Conservation (phyloP, 2,888 invertebrate genomes). For the Andrena fulva region DNA sequence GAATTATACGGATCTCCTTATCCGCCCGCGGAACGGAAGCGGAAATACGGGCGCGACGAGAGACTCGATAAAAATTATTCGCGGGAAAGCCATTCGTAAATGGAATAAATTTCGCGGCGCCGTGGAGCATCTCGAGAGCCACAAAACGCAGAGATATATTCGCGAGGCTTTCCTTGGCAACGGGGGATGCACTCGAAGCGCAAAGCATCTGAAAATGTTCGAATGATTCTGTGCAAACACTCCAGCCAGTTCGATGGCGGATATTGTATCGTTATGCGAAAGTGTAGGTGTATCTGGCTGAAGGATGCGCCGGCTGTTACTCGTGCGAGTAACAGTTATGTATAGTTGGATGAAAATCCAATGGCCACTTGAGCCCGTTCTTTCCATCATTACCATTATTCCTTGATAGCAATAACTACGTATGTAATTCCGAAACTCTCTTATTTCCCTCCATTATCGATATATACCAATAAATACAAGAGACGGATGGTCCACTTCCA, state of each 20-base stretch:
- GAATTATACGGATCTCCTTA: constrained; percentile 34
- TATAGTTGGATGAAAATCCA: constrained; percentile 1
- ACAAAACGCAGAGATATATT: constrained; percentile 40
- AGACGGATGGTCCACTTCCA: too few relatives aligned
- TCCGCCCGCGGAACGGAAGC: neutral
- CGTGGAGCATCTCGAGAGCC: neutral
- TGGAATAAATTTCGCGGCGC: constrained; percentile 48
- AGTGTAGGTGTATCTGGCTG: neutral
- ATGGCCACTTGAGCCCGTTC: neutral
- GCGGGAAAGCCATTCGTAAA: constrained; percentile 36
- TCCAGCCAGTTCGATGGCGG: constrained; percentile 16
- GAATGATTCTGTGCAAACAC: constrained; percentile 45
- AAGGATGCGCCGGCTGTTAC: neutral
- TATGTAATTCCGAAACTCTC: neutral
- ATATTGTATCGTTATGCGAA: constrained; percentile 18
- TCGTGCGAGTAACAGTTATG: neutral
- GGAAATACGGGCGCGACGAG: constrained; percentile 22
- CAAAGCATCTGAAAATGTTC: constrained; percentile 25
- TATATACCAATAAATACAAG: too few relatives aligned
- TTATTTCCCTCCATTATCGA: too few relatives aligned
- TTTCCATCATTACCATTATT: neutral
- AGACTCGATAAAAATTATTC: constrained; percentile 44
- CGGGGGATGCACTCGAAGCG: constrained; percentile 28
- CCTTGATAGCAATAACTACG: too few relatives aligned
- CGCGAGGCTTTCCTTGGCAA: constrained; percentile 17